Evolutionary conservation across 2,888 invertebrate species (phyloP).

Genomic region (Erebia palarica): DNA sequence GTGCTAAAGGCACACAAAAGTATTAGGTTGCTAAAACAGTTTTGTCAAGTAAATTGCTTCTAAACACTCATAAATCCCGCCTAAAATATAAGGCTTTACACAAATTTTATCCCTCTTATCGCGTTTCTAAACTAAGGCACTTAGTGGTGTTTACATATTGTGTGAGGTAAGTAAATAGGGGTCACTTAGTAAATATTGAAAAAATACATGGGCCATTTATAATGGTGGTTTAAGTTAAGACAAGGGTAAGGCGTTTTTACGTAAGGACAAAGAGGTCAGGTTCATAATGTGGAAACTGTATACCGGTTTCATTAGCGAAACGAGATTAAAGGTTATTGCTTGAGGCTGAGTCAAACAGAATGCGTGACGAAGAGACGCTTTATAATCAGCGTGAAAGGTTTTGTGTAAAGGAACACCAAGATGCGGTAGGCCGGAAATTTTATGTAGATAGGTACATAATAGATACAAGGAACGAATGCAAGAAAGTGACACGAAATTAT

Average conservation of each 20-base stretch:
- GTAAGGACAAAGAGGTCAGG: slow-evolving; percentile 10
- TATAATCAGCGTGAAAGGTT: too few species aligned
- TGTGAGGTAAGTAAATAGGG: slow-evolving; percentile 11
- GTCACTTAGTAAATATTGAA: slow-evolving; percentile 15
- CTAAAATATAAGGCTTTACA: not conserved
- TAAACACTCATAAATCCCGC: slow-evolving; percentile 9
- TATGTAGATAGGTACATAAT: too few species aligned
- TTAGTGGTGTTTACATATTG: slow-evolving; percentile 1
- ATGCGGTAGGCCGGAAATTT: too few species aligned
- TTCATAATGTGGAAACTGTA: not conserved
- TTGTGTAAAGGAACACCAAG: too few species aligned
- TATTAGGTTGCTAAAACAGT: not conserved
- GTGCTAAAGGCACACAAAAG: not conserved
- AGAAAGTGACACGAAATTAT: too few species aligned
- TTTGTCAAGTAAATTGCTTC: slow-evolving; percentile 12
- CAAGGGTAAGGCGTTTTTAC: slow-evolving; percentile 11
- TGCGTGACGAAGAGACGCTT: not conserved
- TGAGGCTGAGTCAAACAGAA: not conserved
- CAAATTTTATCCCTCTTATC: slow-evolving; percentile 12
- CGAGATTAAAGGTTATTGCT: not conserved
- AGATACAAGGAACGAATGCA: too few species aligned
- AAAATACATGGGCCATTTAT: slow-evolving; percentile 10
- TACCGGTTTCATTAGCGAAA: slow-evolving; percentile 6
- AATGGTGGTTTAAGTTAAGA: not conserved
- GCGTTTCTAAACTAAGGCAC: slow-evolving; percentile 14